Percentiles rank a stretch among this genome's conserved stretches.
Conservation (phyloP, 2,888 invertebrate genomes). For the Aphodius sticticus region DNA sequence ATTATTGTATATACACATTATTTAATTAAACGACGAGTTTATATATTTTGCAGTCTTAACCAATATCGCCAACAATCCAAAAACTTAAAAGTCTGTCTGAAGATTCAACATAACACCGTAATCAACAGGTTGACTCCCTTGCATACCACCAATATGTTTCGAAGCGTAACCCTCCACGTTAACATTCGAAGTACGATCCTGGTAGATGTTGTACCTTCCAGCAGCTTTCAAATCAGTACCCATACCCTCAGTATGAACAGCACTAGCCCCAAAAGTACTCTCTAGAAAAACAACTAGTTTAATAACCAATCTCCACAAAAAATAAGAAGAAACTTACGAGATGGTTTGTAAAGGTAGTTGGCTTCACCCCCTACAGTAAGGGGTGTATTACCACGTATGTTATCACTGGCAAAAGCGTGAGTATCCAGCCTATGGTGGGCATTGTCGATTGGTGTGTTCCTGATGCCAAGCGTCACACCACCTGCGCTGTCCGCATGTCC, state of each 20-base stretch:
- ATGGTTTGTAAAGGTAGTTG: constrained; percentile 28
- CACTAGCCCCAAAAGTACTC: constrained; percentile 26
- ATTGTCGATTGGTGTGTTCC: constrained; percentile 26
- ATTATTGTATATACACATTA: neutral
- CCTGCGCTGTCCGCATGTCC: constrained; percentile 24
- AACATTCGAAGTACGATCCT: constrained; percentile 28
- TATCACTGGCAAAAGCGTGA: constrained; percentile 25
- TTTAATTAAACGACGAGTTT: neutral
- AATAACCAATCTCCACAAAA: neutral
- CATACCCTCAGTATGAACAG: constrained; percentile 19
- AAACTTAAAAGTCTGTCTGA: neutral
- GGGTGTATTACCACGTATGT: constrained; percentile 21
- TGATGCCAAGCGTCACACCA: constrained; percentile 13
- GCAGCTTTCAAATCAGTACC: constrained; percentile 31
- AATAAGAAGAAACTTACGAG: constrained; percentile 15
- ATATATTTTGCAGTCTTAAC: neutral
- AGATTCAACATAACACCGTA: constrained; percentile 28
- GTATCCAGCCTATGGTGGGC: constrained; percentile 25
- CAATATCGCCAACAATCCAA: neutral
- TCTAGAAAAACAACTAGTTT: constrained; percentile 26
- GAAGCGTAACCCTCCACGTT: constrained; percentile 25
- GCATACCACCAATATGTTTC: constrained; percentile 16
- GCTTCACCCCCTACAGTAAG: constrained; percentile 25
- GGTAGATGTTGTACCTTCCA: constrained; percentile 33
- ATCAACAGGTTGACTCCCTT: constrained; percentile 22